Evolutionary conservation across 2,888 invertebrate genomes (phyloP).

Genomic region (Chelonus formosanus): DNA sequence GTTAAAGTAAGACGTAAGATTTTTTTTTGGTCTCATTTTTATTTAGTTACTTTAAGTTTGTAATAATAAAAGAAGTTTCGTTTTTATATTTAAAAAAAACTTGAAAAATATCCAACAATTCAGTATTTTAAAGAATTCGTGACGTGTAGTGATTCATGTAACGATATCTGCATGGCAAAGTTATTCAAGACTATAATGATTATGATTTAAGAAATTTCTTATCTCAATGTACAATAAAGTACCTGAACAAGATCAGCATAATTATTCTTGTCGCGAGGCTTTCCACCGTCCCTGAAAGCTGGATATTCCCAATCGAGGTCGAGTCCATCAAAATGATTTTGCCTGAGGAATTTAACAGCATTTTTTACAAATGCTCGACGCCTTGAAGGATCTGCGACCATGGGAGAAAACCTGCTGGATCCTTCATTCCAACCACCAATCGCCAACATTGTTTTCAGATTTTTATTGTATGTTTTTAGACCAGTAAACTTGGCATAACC

Average conservation of each 20-base stretch:
- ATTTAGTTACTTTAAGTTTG: too few species aligned
- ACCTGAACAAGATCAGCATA: constrained; percentile 87
- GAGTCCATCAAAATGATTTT: constrained; percentile 92
- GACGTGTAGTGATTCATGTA: too few species aligned
- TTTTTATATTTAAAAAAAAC: too few species aligned
- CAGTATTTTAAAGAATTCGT: too few species aligned
- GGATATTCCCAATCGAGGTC: constrained; percentile 95
- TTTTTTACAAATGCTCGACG: constrained; percentile 85
- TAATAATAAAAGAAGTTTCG: too few species aligned
- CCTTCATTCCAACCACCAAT: constrained; percentile 96
- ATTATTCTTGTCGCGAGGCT: constrained; percentile 83
- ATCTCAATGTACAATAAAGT: constrained; percentile 27
- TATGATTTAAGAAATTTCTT: not conserved
- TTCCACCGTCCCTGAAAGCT: constrained; percentile 76
- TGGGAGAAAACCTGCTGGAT: constrained; percentile 85
- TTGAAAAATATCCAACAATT: too few species aligned
- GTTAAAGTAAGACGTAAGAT: too few species aligned
- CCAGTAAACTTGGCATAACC: constrained; percentile 95
- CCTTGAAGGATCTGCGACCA: constrained; percentile 81
- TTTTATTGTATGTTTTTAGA: constrained; percentile 90
- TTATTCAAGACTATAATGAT: not conserved
- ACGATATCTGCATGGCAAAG: too few species aligned
- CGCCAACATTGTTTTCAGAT: constrained; percentile 88
- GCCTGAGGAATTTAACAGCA: constrained; percentile 83
- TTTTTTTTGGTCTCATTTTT: too few species aligned